Conservation (phyloP, 2,113 vertebrate genomes). For the Hemichromis elongatus region DNA sequence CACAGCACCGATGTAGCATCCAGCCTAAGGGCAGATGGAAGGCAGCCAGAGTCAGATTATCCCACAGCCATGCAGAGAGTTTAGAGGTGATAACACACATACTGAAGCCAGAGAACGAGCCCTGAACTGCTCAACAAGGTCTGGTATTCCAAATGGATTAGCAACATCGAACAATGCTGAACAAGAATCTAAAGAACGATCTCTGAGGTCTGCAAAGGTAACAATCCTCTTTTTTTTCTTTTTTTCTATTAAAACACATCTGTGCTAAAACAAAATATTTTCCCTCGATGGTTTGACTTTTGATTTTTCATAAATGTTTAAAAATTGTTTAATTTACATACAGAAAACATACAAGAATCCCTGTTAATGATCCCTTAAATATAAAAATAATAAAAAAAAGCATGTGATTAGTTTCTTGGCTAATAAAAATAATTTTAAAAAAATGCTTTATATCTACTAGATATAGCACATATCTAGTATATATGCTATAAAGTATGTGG, state of each 20-base stretch:
- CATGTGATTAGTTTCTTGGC: background rate
- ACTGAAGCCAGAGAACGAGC: background rate
- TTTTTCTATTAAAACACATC: background rate
- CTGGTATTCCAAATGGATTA: background rate
- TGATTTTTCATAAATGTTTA: background rate
- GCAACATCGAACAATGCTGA: background rate
- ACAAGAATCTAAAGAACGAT: background rate
- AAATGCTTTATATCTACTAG: background rate
- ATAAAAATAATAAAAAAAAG: background rate
- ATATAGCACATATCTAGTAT: too few species aligned
- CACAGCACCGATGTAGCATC: slow-evolving; percentile 64
- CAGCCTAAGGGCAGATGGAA: slow-evolving; percentile 65
- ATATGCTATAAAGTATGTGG: background rate
- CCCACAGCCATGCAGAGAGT: background rate
- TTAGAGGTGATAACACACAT: background rate
- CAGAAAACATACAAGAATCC: background rate
- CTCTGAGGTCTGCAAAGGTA: background rate
- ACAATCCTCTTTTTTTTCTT: background rate
- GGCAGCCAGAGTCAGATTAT: background rate
- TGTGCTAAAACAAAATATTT: background rate
- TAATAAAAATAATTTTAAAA: background rate
- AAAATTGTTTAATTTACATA: background rate
- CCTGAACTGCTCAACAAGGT: background rate
- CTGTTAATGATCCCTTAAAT: background rate
- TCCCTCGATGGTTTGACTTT: background rate